Conservation (phyloP, 2,888 invertebrate genomes). For the Xanthorhoe spadicearia region DNA sequence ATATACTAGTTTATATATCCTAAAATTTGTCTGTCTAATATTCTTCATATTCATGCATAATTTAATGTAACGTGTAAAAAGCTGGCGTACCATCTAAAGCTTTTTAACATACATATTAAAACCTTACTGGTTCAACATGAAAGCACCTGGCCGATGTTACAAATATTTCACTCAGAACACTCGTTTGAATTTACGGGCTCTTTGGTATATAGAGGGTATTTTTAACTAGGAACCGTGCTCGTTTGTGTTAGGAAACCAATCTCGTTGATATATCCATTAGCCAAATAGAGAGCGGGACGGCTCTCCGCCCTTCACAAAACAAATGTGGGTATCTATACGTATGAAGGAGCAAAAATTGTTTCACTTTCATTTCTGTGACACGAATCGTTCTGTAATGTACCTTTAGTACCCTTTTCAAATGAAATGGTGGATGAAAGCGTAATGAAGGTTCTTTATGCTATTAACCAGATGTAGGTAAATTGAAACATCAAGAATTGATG, state of each 20-base stretch:
- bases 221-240: slow-evolving; percentile 59
- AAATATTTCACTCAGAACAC: slow-evolving; percentile 53
- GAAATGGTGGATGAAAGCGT: slow-evolving; percentile 48
- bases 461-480: slow-evolving; percentile 33
- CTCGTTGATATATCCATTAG: slow-evolving; percentile 73
- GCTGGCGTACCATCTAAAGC: slow-evolving; percentile 23
- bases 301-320: slow-evolving; percentile 58
- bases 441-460: slow-evolving; percentile 47
- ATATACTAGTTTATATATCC: no score
- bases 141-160: slow-evolving; percentile 46
- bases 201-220: slow-evolving; percentile 48
- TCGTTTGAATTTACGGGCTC: slow-evolving; percentile 52
- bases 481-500: slow-evolving; percentile 33
- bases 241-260: slow-evolving; percentile 67
- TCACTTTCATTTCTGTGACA: slow-evolving; percentile 54
- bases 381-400: slow-evolving; percentile 44
- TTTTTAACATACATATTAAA: slow-evolving; percentile 41
- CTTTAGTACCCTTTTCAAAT: slow-evolving; percentile 47
- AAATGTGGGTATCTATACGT: slow-evolving; percentile 54
- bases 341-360: slow-evolving; percentile 58
- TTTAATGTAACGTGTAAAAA: slow-evolving; percentile 18
- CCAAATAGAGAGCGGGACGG: slow-evolving; percentile 63
- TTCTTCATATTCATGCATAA: slow-evolving; percentile 7
- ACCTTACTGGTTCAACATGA: slow-evolving; percentile 45
- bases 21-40: neutral